Conservation (phyloP, 2,888 invertebrate genomes). For the Chaetoderma sp. region DNA sequence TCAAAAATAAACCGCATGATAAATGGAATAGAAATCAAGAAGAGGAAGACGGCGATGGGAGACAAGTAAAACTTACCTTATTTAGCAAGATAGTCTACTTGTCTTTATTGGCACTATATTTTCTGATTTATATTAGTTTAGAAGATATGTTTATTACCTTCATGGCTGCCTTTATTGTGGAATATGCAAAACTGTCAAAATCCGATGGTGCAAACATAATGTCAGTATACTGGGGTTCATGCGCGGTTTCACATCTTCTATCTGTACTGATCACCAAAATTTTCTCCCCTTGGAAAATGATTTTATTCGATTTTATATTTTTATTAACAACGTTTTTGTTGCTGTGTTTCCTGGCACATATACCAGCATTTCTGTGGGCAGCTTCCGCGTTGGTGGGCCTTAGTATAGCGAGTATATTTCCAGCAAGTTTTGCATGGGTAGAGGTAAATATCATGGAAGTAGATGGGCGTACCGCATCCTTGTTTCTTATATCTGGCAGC, state of each 20-base stretch:
- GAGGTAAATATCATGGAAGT: conserved; percentile 65
- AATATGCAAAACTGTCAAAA: conserved; percentile 56
- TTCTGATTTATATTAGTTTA: conserved; percentile 64
- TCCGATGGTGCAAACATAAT: conserved; percentile 58
- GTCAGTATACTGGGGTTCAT: conserved; percentile 68
- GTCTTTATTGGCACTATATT: conserved; percentile 57
- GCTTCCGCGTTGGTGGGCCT: conserved; percentile 63
- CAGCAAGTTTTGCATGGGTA: conserved; percentile 69
- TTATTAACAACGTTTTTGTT: conserved; percentile 35
- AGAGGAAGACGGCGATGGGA: conserved; percentile 12
- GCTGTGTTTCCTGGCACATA: conserved; percentile 39
- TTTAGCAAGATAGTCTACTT: conserved; percentile 54
- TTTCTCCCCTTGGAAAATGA: conserved; percentile 59
- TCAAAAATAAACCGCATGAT: conserved; percentile 20
- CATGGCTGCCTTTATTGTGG: conserved; percentile 62
- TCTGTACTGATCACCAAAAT: conserved; percentile 64
- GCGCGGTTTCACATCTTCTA: conserved; percentile 64
- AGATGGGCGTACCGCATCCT: conserved; percentile 66
- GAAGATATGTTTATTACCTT: conserved; percentile 67
- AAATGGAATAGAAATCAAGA: neutral
- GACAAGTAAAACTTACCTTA: too few relatives aligned
- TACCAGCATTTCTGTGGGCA: conserved; percentile 61
- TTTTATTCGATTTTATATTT: conserved; percentile 56
- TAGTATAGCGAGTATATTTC: conserved; percentile 69
- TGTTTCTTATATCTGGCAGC: conserved; percentile 65